Evolutionary conservation across 1,140 invertebrate genomes (phyloP).

Genomic region (Temnothorax curvispinosus): DNA sequence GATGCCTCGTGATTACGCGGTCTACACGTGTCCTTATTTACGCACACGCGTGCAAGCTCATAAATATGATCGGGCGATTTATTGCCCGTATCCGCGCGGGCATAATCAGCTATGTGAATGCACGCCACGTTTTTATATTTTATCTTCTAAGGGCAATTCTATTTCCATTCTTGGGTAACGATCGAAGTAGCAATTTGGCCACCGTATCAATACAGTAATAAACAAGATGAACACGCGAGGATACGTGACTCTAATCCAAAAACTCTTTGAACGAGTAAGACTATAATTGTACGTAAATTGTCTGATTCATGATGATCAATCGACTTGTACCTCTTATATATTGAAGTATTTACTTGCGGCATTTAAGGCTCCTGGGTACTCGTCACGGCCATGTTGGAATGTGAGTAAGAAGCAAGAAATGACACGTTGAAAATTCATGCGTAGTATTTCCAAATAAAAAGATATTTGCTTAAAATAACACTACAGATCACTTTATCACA

Average conservation of each 20-base stretch:
- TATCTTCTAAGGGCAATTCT: background rate
- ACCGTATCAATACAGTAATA: background rate
- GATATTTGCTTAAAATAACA: too few species aligned
- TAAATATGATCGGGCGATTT: conserved; percentile 64
- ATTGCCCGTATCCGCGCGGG: conserved; percentile 15
- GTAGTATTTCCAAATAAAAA: too few species aligned
- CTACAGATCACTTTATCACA: too few species aligned
- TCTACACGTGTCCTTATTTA: conserved; percentile 72
- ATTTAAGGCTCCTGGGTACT: too few species aligned
- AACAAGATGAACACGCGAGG: background rate
- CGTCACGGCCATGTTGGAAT: too few species aligned
- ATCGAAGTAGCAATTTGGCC: background rate
- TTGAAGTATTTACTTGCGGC: background rate
- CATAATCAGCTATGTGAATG: conserved; percentile 38
- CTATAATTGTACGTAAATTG: background rate
- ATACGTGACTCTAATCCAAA: background rate
- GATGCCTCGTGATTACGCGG: conserved; percentile 62
- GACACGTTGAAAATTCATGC: too few species aligned
- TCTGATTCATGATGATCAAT: background rate
- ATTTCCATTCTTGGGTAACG: background rate
- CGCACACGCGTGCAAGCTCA: conserved; percentile 36
- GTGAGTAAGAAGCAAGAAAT: too few species aligned
- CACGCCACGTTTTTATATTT: conserved; percentile 15
- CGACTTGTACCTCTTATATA: background rate
- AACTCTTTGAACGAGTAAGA: background rate